A percentile compares a stretch with the other conserved stretches of the same genome.
phyloP scores from a whole-genome alignment of 2,797 vertebrate species.

The Aldrovandia affinis region DNA sequence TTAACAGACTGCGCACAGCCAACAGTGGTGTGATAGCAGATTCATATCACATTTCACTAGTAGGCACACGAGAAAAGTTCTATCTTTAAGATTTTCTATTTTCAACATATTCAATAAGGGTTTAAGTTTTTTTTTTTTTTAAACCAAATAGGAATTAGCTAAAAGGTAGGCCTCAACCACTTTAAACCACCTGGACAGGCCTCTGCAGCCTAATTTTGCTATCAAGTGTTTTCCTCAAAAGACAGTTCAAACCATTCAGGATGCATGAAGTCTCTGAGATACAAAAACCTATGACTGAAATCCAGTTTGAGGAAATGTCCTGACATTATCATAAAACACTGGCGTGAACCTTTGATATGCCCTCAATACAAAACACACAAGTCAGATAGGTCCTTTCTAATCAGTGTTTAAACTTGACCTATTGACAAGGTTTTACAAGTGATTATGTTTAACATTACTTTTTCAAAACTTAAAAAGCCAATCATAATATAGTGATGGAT shows the following conservation, averaged over 20 bases:
- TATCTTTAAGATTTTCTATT: not conserved
- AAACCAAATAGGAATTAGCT: too few species aligned
- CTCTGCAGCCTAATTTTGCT: too few species aligned
- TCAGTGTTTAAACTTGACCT: not conserved
- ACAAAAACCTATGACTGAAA: too few species aligned
- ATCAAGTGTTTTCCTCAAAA: too few species aligned
- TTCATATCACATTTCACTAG: not conserved
- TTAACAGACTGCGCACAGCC: not conserved
- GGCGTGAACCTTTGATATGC: not conserved
- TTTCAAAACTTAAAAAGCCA: too few species aligned
- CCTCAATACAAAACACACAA: not conserved
- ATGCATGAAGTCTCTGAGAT: too few species aligned
- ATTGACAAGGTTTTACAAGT: not conserved
- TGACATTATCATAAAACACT: not conserved
- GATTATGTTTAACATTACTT: not conserved
- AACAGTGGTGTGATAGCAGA: not conserved
- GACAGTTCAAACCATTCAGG: too few species aligned
- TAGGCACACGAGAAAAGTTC: not conserved
- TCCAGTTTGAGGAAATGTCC: not conserved
- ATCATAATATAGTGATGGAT: not conserved
- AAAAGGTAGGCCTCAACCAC: too few species aligned
- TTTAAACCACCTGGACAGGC: too few species aligned
- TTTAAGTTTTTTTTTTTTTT: too few species aligned
- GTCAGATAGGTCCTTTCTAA: not conserved
- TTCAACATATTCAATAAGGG: not conserved